These are phyloP conservation scores for Latrodectus geometricus DNA, from an alignment of 1,140 invertebrate genomes.

Conservation along the genomic window DNA sequence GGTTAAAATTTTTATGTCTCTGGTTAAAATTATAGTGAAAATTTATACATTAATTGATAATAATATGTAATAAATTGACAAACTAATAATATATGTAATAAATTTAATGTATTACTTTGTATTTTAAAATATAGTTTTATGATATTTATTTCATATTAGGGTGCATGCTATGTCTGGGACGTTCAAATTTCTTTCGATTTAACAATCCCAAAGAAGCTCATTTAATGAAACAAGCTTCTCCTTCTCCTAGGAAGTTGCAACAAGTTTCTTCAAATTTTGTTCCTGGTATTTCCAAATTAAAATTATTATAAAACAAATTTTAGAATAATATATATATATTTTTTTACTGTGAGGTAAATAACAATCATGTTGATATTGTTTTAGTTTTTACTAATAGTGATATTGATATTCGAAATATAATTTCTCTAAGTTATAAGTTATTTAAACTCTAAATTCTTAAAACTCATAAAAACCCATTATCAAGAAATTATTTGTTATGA, in stretches of 20 bases:
- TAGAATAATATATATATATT: neutral
- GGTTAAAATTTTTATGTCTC: too few species aligned
- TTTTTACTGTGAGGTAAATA: too few species aligned
- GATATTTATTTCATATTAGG: slow-evolving; percentile 71
- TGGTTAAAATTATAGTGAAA: too few species aligned
- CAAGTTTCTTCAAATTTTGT: slow-evolving; percentile 76
- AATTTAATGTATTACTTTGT: too few species aligned
- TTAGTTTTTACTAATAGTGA: too few species aligned
- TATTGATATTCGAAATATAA: too few species aligned
- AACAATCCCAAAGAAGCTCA: slow-evolving; percentile 90
- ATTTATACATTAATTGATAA: neutral
- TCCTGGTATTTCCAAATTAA: slow-evolving; percentile 67
- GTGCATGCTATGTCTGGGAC: slow-evolving; percentile 86
- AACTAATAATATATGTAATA: too few species aligned
- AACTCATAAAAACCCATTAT: too few species aligned
- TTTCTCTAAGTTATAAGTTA: too few species aligned
- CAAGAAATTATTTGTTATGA: too few species aligned
- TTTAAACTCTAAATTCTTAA: too few species aligned
- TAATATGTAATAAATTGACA: neutral
- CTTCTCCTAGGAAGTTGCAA: slow-evolving; percentile 77
- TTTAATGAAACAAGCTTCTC: slow-evolving; percentile 78
- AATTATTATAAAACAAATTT: neutral
- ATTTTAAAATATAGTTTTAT: neutral
- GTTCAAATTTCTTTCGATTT: slow-evolving; percentile 88
- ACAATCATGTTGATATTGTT: too few species aligned